These are phyloP conservation scores for Rutpela maculata DNA, from an alignment of 2,888 invertebrate species.

Conservation along the genomic window DNA sequence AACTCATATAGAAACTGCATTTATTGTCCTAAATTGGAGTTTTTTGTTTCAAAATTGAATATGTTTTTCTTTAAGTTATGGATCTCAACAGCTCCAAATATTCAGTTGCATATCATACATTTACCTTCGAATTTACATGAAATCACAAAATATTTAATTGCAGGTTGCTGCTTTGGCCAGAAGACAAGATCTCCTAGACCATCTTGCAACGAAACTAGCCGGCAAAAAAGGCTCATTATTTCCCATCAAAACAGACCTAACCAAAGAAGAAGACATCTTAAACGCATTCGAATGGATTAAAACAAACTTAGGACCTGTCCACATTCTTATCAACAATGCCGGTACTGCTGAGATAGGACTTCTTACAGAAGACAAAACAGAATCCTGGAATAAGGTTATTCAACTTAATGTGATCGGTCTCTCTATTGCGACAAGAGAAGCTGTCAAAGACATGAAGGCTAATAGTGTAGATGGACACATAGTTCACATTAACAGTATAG, in stretches of 20 bases:
- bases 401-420: conserved; percentile 14
- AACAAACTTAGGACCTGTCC: no score
- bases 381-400: conserved; percentile 32
- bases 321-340: no score
- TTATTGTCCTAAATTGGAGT: no score
- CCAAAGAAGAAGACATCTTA: conserved; percentile 45
- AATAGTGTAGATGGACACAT: not conserved
- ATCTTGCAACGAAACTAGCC: conserved; percentile 43
- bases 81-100: no score
- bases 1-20: no score
- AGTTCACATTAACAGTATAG: conserved; percentile 55
- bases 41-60: no score
- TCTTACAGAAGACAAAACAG: conserved; percentile 57
- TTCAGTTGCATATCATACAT: no score
- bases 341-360: no score
- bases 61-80: no score
- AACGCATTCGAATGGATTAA: no score
- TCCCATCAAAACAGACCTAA: conserved; percentile 65
- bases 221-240: conserved; percentile 62
- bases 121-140: no score
- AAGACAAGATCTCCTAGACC: conserved; percentile 44
- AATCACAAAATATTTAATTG: not conserved
- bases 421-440: conserved; percentile 55
- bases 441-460: conserved; percentile 54
- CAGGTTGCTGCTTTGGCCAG: conserved; percentile 52